Percentiles rank a stretch among this genome's conserved stretches.
phyloP scores from a whole-genome alignment of 2,113 vertebrate genomes.

The Stictonetta naevosa region DNA sequence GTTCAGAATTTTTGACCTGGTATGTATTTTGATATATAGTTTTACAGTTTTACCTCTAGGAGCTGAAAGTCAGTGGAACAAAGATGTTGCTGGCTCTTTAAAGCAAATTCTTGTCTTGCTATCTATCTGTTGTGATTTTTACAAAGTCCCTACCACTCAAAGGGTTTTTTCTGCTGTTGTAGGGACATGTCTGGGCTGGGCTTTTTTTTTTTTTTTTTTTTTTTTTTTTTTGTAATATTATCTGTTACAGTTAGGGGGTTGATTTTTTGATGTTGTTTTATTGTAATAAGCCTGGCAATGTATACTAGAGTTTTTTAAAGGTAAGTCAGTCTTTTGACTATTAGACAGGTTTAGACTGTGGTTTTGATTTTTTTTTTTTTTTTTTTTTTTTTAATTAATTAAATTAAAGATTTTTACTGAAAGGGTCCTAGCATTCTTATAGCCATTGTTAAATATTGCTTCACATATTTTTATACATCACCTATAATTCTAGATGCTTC shows the following conservation, averaged over 20 bases:
- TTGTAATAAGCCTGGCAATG: background rate
- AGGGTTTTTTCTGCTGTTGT: background rate
- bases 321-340: background rate
- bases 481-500: background rate
- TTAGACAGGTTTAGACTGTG: background rate
- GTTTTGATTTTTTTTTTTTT: background rate
- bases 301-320: background rate
- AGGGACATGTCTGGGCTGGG: background rate
- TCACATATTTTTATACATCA: background rate
- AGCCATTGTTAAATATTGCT: background rate
- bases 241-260: background rate
- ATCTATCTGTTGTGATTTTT: background rate
- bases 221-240: background rate
- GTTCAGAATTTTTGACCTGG: background rate
- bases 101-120: background rate
- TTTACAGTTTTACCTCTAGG: background rate
- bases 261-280: background rate
- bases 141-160: background rate
- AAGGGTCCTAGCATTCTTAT: background rate
- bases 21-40: background rate
- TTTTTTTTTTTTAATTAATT: background rate
- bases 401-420: background rate
- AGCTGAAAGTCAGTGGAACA: background rate
- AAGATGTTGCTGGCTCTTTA: background rate
- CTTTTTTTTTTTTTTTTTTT: background rate